Evolutionary conservation across 2,888 invertebrate genomes (phyloP), one percentile per base, ranked within the genome.

Genomic region (Chesias legatella): DNA sequence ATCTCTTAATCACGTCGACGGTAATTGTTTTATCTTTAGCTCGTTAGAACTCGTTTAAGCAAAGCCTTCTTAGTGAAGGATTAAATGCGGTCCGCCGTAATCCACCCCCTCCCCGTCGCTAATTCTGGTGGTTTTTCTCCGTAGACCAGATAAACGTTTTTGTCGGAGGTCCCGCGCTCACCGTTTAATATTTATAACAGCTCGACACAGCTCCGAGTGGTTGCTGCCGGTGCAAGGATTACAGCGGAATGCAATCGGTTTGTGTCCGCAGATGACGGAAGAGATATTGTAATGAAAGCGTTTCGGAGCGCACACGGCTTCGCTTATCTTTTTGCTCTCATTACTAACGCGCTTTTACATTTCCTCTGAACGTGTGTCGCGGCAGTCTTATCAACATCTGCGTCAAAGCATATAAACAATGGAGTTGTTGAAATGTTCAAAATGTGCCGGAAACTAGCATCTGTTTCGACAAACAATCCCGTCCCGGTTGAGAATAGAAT

Each of bases 11-110:
- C 85, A 85, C 83, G 80, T 73, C 73, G 58, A 70, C 76, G 73
- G 81, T 88, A 88, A 88, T 88, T 88, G 88, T 88, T 88, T 88
- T 86, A 88, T 88, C 88, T 85, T 79, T 78, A 84, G 88, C 86
- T 86, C 86, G 86, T 86, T 88, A 88, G 85, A 83, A 86, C 86
- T 86, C 86, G 86, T 86, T 88, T 86, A 86, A 88, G 85, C 78
- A 88, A 86, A 88, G 88, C 85, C 88, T 85, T 85, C 88, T 88
- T 88, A 86, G 84, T 82, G 85, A 85, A 85, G 88, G 88, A 88
- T 88, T 88, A 86, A 85, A 82, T 82, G 83, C 79, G 86, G 88
- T 77, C 80, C 79, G 78, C 83, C 79, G 77, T 86, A 84, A 88
- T 84, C 84, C 82, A 75, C 81, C 84, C 81, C 77, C 78, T 32